A percentile compares a stretch with the other conserved stretches of the same genome.
Evolutionary conservation across 2,113 vertebrate species (phyloP).

Genomic region (Thamnophis sirtalis): DNA sequence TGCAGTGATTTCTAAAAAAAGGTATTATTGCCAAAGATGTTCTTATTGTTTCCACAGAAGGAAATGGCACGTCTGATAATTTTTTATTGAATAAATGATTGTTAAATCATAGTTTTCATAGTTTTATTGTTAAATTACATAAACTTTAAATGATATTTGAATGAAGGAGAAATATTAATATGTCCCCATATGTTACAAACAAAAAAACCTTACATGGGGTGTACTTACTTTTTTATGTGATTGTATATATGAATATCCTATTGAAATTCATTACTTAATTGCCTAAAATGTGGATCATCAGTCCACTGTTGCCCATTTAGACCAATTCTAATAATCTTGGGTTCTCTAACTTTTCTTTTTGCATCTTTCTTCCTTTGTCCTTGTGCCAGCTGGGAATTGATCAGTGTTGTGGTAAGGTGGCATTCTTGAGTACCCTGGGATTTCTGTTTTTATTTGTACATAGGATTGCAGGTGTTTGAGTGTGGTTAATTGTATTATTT

Average conservation of each 20-base stretch:
- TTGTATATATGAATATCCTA: neutral
- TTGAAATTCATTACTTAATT: slow-evolving; percentile 9
- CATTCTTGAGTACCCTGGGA: slow-evolving; percentile 7
- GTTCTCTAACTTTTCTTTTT: slow-evolving; percentile 29
- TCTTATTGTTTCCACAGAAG: neutral
- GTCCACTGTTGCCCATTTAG: neutral
- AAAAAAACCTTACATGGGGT: neutral
- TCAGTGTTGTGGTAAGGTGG: neutral
- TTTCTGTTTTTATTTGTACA: slow-evolving; percentile 13
- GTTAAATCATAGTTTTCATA: neutral
- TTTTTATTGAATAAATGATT: neutral
- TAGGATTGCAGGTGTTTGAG: neutral
- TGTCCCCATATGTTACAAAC: neutral
- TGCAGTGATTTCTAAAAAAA: no score
- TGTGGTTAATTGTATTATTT: neutral
- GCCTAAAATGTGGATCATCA: neutral
- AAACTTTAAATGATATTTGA: neutral
- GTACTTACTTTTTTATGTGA: neutral
- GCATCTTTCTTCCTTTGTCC: slow-evolving; percentile 22
- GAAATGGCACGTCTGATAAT: neutral
- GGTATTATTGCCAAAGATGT: neutral
- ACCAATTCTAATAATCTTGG: neutral
- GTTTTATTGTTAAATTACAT: neutral
- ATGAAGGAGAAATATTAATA: neutral
- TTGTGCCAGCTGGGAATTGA: slow-evolving; percentile 20